Evolutionary conservation across 2,113 vertebrate genomes (phyloP).

Genomic region (Plestiodon gilberti): DNA sequence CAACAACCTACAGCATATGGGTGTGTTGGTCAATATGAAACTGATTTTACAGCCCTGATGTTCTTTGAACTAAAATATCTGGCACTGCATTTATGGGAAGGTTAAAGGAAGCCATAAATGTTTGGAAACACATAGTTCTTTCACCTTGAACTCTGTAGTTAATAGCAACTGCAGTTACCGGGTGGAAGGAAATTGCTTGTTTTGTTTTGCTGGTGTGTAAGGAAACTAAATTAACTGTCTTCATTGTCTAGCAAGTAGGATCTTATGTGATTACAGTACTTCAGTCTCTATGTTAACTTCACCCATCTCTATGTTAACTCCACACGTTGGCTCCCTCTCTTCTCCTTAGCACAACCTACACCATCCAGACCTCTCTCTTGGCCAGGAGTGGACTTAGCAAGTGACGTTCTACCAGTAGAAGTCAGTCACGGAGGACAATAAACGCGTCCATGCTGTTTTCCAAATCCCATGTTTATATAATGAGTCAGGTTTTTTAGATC

Average conservation of each 20-base stretch:
- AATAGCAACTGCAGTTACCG: slow-evolving; percentile 63
- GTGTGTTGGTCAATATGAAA: slow-evolving; percentile 75
- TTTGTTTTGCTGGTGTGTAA: slow-evolving; percentile 44
- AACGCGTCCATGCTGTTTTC: not conserved
- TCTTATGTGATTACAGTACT: slow-evolving; percentile 47
- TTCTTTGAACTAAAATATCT: slow-evolving; percentile 77
- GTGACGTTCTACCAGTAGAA: not conserved
- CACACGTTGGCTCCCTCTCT: not conserved
- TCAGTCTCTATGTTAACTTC: not conserved
- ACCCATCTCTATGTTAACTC: not conserved
- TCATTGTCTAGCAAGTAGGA: slow-evolving; percentile 48
- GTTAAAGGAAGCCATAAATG: slow-evolving; percentile 65
- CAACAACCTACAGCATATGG: slow-evolving; percentile 78
- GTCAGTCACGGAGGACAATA: not conserved
- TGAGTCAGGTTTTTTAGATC: not conserved
- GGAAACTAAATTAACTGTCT: slow-evolving; percentile 60
- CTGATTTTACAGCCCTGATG: slow-evolving; percentile 75
- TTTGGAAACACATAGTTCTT: slow-evolving; percentile 61
- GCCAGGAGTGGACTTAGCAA: not conserved
- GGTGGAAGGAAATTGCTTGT: slow-evolving; percentile 67
- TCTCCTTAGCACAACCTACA: not conserved
- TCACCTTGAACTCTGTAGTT: slow-evolving; percentile 66
- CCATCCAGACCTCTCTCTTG: not conserved
- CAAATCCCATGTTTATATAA: not conserved
- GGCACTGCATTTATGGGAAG: slow-evolving; percentile 60